Evolutionary conservation across 2,113 vertebrate species (phyloP).

Genomic region (Gavialis gangeticus): DNA sequence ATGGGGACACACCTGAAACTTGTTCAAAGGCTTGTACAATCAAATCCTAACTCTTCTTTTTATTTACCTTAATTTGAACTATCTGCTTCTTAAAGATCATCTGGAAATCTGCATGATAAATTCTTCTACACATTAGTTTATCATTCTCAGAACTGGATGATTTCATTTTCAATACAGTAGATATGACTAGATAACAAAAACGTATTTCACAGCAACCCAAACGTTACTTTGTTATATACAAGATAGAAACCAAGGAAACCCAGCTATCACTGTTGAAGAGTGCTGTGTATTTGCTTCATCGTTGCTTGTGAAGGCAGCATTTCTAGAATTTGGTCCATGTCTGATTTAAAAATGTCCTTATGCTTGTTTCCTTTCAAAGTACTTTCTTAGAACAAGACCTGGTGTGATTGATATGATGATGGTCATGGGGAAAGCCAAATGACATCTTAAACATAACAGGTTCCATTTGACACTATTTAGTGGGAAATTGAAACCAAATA

Average conservation of each 20-base stretch:
- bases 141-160: not conserved
- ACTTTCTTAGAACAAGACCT: constrained; percentile 19
- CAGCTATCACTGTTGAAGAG: not conserved
- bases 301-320: constrained; percentile 17
- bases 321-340: constrained; percentile 8
- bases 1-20: not conserved
- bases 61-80: not conserved
- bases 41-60: not conserved
- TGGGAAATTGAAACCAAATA: constrained; percentile 74
- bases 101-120: not conserved
- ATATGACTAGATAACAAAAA: not conserved
- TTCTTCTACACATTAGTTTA: not conserved
- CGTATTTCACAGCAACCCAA: not conserved
- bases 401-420: constrained; percentile 10
- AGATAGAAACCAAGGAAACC: not conserved
- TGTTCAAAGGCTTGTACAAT: not conserved
- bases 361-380: constrained; percentile 52
- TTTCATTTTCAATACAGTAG: not conserved
- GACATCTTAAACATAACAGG: constrained; percentile 63
- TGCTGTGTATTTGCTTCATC: not conserved
- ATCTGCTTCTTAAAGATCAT: not conserved
- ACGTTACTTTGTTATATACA: not conserved
- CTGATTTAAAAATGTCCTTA: constrained; percentile 29
- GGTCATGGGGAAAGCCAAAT: constrained; percentile 34
- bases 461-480: constrained; percentile 44